Conservation (phyloP, 2,888 invertebrate genomes). For the Hydrotaea diabolus region DNA sequence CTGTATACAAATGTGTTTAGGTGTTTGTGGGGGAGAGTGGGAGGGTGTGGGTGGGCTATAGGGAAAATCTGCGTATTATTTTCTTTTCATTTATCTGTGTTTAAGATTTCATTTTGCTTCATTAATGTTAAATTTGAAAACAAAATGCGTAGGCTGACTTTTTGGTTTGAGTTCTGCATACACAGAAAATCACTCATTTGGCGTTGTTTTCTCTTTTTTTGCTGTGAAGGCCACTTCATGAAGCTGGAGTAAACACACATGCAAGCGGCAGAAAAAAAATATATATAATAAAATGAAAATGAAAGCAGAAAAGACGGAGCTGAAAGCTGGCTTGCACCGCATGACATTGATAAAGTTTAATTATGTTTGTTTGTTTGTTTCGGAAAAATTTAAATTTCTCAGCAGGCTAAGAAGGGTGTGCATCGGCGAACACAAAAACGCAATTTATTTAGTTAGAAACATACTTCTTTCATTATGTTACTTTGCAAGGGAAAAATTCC, state of each 20-base stretch:
- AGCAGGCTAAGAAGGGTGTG: background rate
- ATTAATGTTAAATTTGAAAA: constrained; percentile 28
- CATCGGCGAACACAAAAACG: background rate
- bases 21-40: no score
- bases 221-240: background rate
- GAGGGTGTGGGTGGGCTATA: no score
- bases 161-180: background rate
- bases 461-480: no score
- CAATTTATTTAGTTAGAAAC: background rate
- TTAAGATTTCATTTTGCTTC: constrained; percentile 17
- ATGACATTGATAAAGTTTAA: constrained; percentile 20
- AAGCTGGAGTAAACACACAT: background rate
- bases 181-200: background rate
- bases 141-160: constrained; percentile 11
- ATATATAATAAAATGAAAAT: background rate
- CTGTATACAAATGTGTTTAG: no score
- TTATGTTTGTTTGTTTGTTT: background rate
- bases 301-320: background rate
- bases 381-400: background rate
- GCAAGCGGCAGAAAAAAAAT: no score
- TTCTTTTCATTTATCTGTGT: background rate
- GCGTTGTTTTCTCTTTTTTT: background rate
- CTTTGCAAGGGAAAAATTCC: no score
- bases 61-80: background rate
- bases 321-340: background rate